phyloP scores from a whole-genome alignment of 1,140 invertebrate genomes.

The Anastrepha ludens region DNA sequence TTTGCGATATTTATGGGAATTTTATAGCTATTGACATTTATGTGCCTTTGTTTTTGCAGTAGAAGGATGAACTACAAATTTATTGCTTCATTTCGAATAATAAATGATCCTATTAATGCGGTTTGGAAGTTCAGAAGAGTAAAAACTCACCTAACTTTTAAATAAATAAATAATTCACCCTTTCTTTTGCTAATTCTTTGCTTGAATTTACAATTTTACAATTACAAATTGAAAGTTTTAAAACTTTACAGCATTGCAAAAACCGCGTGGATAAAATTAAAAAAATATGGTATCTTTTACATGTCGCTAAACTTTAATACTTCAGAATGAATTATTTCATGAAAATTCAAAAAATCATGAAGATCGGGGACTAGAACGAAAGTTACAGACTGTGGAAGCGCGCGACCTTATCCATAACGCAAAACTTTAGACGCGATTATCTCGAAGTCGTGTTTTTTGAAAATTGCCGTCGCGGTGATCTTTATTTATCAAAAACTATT shows the following conservation, averaged over 20 bases:
- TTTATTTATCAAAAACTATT: too few relatives aligned
- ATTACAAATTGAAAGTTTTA: too few relatives aligned
- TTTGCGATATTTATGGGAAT: slow-evolving; percentile 25
- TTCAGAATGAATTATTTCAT: too few relatives aligned
- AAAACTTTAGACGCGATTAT: too few relatives aligned
- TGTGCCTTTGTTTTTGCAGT: neutral
- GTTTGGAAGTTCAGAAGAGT: neutral
- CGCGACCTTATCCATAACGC: too few relatives aligned
- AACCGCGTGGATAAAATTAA: neutral
- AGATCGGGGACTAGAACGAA: too few relatives aligned
- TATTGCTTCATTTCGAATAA: slow-evolving; percentile 11
- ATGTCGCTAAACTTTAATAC: neutral
- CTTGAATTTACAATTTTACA: too few relatives aligned
- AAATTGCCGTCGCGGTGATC: too few relatives aligned
- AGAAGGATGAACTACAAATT: neutral
- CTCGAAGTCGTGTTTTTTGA: too few relatives aligned
- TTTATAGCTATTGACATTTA: slow-evolving; percentile 14
- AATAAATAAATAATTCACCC: neutral
- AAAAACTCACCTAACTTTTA: neutral
- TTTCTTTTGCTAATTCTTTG: neutral
- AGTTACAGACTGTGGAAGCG: too few relatives aligned
- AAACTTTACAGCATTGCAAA: too few relatives aligned
- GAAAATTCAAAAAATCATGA: too few relatives aligned
- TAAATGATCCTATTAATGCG: neutral
- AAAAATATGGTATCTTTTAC: neutral